Base-by-base conservation (phyloP, 2,888 invertebrate genomes). In the Sarcophaga carnaria region DNA sequence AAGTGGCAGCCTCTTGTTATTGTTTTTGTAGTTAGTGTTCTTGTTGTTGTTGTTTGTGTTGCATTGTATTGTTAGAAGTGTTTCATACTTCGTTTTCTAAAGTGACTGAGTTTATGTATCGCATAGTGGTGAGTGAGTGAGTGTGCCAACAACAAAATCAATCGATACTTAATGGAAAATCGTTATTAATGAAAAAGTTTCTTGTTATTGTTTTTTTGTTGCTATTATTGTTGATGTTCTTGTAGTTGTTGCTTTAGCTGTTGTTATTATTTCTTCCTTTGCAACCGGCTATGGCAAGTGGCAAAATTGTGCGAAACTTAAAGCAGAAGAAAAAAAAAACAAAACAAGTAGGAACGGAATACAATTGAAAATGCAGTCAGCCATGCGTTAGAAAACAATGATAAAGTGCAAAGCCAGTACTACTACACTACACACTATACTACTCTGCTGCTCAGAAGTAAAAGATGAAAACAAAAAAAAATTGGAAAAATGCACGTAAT, bases 111-210 rank as follows among this genome's bases (percentile, higher is more conserved):
- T 85, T 86, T 82, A 71, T 54, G 4, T 54, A 37, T 37, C 37
- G 54, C 17, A 54, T 85, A 82, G 85, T 37, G 37, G 37, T 37
- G 37, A 37, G 37, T 37, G 37, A 37, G 37, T 37, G 37, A 37
- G 37, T 90, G 90, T 90, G 90, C 90, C 80, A 54, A 54, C 11
- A 90, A 90, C 90, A 89, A 92, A 93, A 93, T 92, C 93, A 93
- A 93, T 93, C 93, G 93, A 93, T 93, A 92, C 92, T 93, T 92
- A 93, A 93, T 93, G 93, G 93, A 92, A 93, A 93, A 93, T 93
- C 93, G 92, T 93, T 93, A 93, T 93, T 93, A 93, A 93, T 93
- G 93, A 92, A 92, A 90, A 93, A 92, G 87, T 92, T 92, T 90
- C 78, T 82, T 47, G 25, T 62, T 70, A 63, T 60, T 69, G 62